phyloP scores from a whole-genome alignment of 1,140 invertebrate species.

The Dendroctonus valens region DNA sequence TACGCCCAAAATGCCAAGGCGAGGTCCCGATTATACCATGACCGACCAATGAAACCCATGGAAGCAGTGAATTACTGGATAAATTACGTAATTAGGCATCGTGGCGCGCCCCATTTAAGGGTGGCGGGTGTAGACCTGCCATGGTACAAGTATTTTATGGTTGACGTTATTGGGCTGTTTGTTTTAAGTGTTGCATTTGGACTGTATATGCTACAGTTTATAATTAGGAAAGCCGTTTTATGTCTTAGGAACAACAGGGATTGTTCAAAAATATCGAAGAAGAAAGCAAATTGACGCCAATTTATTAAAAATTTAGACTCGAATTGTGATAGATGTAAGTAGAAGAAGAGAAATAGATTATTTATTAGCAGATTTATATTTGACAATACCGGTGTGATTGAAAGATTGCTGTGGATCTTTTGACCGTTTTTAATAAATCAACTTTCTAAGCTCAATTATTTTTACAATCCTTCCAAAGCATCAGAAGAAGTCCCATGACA shows the following conservation, averaged over 20 bases:
- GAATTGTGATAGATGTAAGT: too few relatives aligned
- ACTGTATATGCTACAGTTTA: background rate
- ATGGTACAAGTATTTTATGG: slow-evolving; percentile 52
- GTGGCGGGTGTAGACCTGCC: slow-evolving; percentile 58
- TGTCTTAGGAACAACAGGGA: background rate
- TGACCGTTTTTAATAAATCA: too few relatives aligned
- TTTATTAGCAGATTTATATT: too few relatives aligned
- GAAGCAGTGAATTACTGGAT: slow-evolving; percentile 65
- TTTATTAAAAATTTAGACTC: too few relatives aligned
- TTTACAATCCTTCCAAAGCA: too few relatives aligned
- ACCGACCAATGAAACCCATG: slow-evolving; percentile 36
- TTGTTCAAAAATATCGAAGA: background rate
- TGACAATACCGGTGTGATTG: too few relatives aligned
- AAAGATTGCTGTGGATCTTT: too few relatives aligned
- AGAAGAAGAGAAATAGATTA: too few relatives aligned
- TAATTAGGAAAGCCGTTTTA: background rate
- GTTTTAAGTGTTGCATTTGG: background rate
- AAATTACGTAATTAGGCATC: slow-evolving; percentile 65
- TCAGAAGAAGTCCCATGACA: too few relatives aligned
- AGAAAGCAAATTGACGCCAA: background rate
- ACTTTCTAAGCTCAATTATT: too few relatives aligned
- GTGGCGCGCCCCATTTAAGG: slow-evolving; percentile 62
- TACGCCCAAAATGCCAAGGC: slow-evolving; percentile 25
- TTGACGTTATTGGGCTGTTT: slow-evolving; percentile 34
- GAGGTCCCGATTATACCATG: slow-evolving; percentile 26